These are phyloP conservation scores for Saccostrea echinata DNA, from an alignment of 1,140 invertebrate genomes.

Conservation along the genomic window DNA sequence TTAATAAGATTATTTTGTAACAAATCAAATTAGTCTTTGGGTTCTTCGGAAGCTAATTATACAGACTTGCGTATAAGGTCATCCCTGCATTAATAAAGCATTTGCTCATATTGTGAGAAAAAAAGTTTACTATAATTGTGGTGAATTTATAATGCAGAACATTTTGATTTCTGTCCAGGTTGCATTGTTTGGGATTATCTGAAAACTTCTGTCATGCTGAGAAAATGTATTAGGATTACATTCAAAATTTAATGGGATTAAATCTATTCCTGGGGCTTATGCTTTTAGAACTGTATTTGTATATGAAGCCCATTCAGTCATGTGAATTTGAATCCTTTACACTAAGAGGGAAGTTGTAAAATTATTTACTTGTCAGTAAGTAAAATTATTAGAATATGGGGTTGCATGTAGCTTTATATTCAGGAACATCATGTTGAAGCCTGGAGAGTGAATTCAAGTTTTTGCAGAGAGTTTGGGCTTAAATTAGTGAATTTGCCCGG, in stretches of 20 bases:
- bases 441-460: too few species aligned
- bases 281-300: neutral
- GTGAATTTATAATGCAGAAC: neutral
- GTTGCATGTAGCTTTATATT: too few species aligned
- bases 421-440: too few species aligned
- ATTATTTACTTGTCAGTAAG: neutral
- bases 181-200: conserved; percentile 6
- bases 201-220: conserved; percentile 21
- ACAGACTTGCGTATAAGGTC: neutral
- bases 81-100: neutral
- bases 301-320: neutral
- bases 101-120: neutral
- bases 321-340: neutral
- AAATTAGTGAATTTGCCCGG: too few species aligned
- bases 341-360: neutral
- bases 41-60: neutral
- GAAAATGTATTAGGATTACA: conserved; percentile 15
- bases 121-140: neutral
- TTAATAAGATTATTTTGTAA: conserved; percentile 7
- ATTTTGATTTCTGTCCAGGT: neutral
- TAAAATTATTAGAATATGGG: too few species aligned
- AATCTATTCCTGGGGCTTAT: conserved; percentile 26
- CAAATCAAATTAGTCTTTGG: neutral
- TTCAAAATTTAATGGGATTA: conserved; percentile 35
- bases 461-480: too few species aligned